Base-by-base conservation (phyloP, 2,113 vertebrate species). In the Planiliza haematocheilus region DNA sequence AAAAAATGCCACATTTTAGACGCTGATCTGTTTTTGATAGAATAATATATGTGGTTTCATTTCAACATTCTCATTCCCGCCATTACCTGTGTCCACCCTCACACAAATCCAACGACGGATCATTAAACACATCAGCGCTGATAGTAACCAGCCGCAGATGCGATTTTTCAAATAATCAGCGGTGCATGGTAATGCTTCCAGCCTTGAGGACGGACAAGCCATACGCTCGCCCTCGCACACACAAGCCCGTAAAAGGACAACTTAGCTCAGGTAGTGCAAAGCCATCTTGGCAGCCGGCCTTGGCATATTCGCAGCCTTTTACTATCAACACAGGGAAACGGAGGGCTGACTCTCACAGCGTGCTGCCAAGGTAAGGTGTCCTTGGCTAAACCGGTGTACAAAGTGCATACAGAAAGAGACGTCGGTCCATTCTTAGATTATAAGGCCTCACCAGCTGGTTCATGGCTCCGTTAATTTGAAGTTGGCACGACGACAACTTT, bases 191-290 rank as follows among this genome's bases (percentile, higher is more conserved):
- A 77, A 90, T 89, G 68, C 62, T 82, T 80, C 48, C 74, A 75
- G 88, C 77, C 81, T 87, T 69, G 81, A 76, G 79, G 68, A 83
- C 70, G 72, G 68, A 81, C 52, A 30, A 65, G 63, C 71, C 69
- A 56, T 51, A 71, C 63, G 55, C 57, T 52, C 13, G 1, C 53
- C n/a, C 71, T 17, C 71, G 20, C 64, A 73, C 82, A 80, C 64
- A 80, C 66, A 86, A 77, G 85, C 70, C n/a, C 37, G 38, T 88
- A 89, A 86, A 30, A 89, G 88, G 83, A 86, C 87, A 84, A 89
- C 78, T 81, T 78, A 83, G 86, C 86, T 85, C 88, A 90, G 88
- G 89, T 88, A 88, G 79, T 69, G 77, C 82, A 90, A 90, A 86
- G 85, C 81, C 83, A 87, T 91, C 71, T 86, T 86, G 88, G 86